Conservation (phyloP, 2,888 invertebrate genomes). For the Nasonovia ribisnigri region DNA sequence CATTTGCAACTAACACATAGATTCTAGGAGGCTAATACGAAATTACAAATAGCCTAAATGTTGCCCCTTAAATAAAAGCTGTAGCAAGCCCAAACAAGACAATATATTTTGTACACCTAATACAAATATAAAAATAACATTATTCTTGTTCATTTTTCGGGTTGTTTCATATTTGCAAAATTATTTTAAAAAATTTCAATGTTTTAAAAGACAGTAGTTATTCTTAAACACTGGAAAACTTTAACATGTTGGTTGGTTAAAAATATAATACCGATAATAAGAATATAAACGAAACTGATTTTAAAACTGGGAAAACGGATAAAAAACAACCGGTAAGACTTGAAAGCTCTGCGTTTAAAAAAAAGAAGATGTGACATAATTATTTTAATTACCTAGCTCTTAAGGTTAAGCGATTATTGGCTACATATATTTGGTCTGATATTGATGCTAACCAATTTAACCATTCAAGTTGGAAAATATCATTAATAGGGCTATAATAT, state of each 20-base stretch:
- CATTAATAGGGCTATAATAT: neutral
- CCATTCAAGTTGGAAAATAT: neutral
- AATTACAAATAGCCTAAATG: too few relatives aligned
- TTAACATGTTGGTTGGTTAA: neutral
- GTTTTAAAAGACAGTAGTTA: neutral
- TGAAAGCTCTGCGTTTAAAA: neutral
- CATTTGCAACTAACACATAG: too few relatives aligned
- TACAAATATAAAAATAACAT: too few relatives aligned
- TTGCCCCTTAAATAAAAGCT: too few relatives aligned
- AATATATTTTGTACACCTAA: too few relatives aligned
- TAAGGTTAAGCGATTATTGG: neutral
- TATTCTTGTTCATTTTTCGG: too few relatives aligned
- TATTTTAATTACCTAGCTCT: neutral
- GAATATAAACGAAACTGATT: neutral
- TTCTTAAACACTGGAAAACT: neutral
- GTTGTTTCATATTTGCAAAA: too few relatives aligned
- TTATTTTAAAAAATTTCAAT: neutral
- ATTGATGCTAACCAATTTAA: neutral
- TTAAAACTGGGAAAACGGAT: neutral
- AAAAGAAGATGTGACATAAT: neutral
- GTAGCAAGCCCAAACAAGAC: too few relatives aligned
- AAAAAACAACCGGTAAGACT: neutral
- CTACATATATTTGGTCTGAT: neutral
- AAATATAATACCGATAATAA: neutral
- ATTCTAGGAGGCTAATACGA: too few relatives aligned